Percentiles rank a stretch among this genome's conserved stretches.
phyloP scores from a whole-genome alignment of 92 coral and sea anemone genomes.

The Epizoanthus ramosus region DNA sequence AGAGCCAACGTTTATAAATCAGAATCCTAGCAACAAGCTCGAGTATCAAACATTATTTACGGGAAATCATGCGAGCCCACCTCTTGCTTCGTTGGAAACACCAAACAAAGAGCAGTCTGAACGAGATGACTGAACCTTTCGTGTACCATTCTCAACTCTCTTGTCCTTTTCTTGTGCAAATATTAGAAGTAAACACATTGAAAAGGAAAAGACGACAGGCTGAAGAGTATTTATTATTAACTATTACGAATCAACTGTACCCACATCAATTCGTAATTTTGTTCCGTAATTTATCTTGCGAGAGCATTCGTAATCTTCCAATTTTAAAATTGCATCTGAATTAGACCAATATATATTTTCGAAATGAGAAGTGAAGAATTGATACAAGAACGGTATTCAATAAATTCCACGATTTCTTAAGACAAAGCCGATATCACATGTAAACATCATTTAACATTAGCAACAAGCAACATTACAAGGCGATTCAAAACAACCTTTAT shows the following conservation, averaged over 20 bases:
- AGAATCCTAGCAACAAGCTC: too few relatives aligned
- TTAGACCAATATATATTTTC: not conserved
- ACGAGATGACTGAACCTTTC: too few relatives aligned
- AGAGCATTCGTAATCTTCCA: too few relatives aligned
- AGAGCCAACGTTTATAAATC: too few relatives aligned
- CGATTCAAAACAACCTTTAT: not conserved
- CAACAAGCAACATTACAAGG: not conserved
- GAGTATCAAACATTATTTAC: not conserved
- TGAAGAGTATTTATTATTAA: conserved; percentile 2
- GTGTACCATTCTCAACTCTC: not conserved
- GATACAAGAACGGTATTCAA: not conserved
- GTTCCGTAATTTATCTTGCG: too few relatives aligned
- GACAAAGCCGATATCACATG: not conserved
- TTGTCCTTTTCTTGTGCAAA: conserved; percentile 7
- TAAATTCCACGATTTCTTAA: not conserved
- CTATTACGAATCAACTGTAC: not conserved
- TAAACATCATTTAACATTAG: not conserved
- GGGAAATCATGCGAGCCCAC: not conserved
- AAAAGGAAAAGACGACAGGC: conserved; percentile 4
- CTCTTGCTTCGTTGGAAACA: conserved; percentile 12
- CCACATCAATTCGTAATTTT: not conserved
- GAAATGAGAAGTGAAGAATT: not conserved
- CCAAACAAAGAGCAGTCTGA: not conserved
- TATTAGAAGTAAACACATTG: not conserved
- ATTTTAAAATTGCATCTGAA: not conserved